phyloP scores from a whole-genome alignment of 2,888 invertebrate genomes.

The Campoletis raptor region DNA sequence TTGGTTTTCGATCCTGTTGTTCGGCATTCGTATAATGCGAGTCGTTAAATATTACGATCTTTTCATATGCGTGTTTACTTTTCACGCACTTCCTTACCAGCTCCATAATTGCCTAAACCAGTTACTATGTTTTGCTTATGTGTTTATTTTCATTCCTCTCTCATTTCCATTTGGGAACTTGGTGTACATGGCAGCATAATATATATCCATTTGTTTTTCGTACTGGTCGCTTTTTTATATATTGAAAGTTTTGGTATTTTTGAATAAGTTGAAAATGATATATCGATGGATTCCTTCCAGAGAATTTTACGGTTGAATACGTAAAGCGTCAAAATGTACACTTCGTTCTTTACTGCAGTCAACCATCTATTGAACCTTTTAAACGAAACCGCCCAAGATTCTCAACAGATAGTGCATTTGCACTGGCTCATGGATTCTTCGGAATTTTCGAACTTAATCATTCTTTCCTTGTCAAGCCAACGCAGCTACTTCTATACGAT shows the following conservation, averaged over 20 bases:
- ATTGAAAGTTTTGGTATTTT: neutral
- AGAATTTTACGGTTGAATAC: no score
- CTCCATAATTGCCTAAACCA: neutral
- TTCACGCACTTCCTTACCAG: neutral
- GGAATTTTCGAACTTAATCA: neutral
- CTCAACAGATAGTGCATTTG: neutral
- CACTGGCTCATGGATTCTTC: neutral
- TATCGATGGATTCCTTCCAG: neutral
- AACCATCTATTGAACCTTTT: neutral
- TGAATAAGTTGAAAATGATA: neutral
- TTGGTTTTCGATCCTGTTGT: neutral
- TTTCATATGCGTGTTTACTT: neutral
- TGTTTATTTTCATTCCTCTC: neutral
- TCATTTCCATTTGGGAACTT: neutral
- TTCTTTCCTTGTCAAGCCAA: neutral
- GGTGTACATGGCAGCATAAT: neutral
- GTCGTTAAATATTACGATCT: neutral
- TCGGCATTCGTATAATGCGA: neutral
- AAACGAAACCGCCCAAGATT: no score
- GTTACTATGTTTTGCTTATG: neutral
- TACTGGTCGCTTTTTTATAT: neutral
- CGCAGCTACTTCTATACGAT: neutral
- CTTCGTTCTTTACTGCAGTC: neutral
- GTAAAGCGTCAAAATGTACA: no score
- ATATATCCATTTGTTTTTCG: neutral